These are phyloP conservation scores for Hippocampus comes DNA, from an alignment of 2,113 vertebrate genomes.

Conservation along the genomic window DNA sequence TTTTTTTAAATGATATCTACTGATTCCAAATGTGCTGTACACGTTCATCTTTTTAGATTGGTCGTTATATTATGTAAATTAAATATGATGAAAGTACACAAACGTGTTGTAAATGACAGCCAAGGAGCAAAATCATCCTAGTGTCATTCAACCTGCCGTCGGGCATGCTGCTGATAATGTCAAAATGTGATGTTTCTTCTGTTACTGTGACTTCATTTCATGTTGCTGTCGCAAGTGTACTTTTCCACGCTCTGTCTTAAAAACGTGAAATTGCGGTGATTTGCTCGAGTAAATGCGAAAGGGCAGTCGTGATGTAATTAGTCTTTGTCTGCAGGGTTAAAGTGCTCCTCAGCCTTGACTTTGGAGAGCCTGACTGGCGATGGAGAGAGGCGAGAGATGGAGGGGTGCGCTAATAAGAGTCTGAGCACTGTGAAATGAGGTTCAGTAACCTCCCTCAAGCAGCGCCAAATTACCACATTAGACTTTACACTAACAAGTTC, in stretches of 20 bases:
- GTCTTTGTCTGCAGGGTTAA: conserved; percentile 27
- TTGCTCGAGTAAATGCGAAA: conserved; percentile 45
- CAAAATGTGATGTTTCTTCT: conserved; percentile 37
- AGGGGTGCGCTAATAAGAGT: conserved; percentile 23
- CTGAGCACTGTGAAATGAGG: conserved; percentile 31
- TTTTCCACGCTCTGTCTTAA: neutral
- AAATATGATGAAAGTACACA: neutral
- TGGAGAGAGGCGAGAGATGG: neutral
- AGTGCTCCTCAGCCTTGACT: conserved; percentile 39
- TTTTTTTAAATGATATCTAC: neutral
- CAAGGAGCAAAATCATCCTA: neutral
- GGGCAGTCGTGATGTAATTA: conserved; percentile 49
- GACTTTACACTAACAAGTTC: neutral
- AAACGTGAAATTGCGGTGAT: conserved; percentile 32
- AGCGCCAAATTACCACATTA: neutral
- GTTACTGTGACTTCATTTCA: neutral
- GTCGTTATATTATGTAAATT: neutral
- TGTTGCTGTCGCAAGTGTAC: conserved; percentile 2
- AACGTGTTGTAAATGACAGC: neutral
- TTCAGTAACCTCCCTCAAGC: conserved; percentile 22
- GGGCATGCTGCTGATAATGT: conserved; percentile 16
- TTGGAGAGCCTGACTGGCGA: conserved; percentile 28
- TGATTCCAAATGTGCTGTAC: neutral
- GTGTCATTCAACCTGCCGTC: conserved; percentile 9
- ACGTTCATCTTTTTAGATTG: neutral